A percentile compares a stretch with the other conserved stretches of the same genome.
Conservation (phyloP, 2,888 invertebrate species). For the Brachyptera putata region DNA sequence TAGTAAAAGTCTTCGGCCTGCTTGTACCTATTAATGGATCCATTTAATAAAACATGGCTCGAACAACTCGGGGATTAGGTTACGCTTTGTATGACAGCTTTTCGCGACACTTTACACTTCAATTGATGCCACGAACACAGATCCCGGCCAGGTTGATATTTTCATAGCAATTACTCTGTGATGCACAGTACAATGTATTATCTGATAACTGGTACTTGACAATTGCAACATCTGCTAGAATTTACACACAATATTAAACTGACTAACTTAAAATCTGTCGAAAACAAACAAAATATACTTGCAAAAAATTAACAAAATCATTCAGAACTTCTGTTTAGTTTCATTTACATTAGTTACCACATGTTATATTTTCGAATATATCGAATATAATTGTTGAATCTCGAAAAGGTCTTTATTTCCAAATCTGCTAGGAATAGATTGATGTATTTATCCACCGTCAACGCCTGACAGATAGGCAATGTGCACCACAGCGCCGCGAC, state of each 20-base stretch:
- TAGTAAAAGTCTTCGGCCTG: too few species aligned
- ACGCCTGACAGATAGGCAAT: too few species aligned
- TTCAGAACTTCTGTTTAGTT: not conserved
- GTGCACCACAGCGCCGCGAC: not conserved
- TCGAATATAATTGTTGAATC: too few species aligned
- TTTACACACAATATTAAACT: conserved; percentile 7
- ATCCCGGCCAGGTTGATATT: conserved; percentile 25
- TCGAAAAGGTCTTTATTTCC: too few species aligned
- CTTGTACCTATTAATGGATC: conserved; percentile 13
- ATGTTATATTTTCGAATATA: too few species aligned
- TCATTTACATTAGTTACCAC: too few species aligned
- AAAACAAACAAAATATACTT: not conserved
- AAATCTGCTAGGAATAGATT: too few species aligned
- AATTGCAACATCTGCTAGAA: conserved; percentile 13
- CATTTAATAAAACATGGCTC: conserved; percentile 1
- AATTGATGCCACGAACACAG: not conserved
- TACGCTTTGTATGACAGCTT: not conserved
- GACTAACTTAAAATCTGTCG: not conserved
- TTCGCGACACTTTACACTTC: not conserved
- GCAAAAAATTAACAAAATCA: not conserved
- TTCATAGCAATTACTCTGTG: conserved; percentile 29
- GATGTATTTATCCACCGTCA: not conserved
- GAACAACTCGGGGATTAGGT: conserved; percentile 2
- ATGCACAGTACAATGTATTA: conserved; percentile 4
- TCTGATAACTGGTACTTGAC: conserved; percentile 14